Base-by-base conservation (phyloP, 2,113 vertebrate genomes). In the Chaetodon trifascialis region DNA sequence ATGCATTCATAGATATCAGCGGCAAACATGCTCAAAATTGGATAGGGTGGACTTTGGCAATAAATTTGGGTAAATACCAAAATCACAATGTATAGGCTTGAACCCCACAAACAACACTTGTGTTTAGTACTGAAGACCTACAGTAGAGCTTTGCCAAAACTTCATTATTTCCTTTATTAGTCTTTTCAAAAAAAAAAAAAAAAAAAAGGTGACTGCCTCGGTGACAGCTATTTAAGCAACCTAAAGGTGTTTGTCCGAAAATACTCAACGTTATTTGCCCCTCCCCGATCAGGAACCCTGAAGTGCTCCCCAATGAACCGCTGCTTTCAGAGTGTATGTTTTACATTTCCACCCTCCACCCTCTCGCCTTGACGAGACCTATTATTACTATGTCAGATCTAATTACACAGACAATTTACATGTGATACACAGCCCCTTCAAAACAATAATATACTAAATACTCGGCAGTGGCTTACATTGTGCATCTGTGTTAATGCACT, bases 331-430 rank as follows among this genome's bases (percentile, higher is more conserved):
- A 67, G 52, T 38, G 47, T 51, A 15, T 21, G 34, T 85, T 87
- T 79, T 40, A 77, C 73, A 78, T 90, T 76, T 42, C 86, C 71
- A 69, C 80, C 74, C 88, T 76, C 79, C 73, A n/a, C 83, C 81
- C 83, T 77, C 85, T 81, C 38, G 77, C 80, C 80, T 89, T 76
- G 76, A 89, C 72, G 36, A 89, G 81, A 86, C 85, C 90, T 69
- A 89, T 93, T 90, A 90, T 91, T 90, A 92, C 65, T 56, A 83
- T 67, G 86, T 91, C 88, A 89, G 83, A 88, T 90, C 86, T 89
- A 90, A 93, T 93, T 91, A 91, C 85, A 80, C 88, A 86, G 88
- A 88, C 83, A 86, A 86, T 92, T 88, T 84, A 76, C 90, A 85
- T 62, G 80, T 78, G 85, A 81, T 76, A 69, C 89, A 49, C 83